Percentiles rank a stretch among this genome's conserved stretches.
These are phyloP conservation scores for Drosophila parvula DNA, from an alignment of 1,140 invertebrate genomes.

Conservation along the genomic window DNA sequence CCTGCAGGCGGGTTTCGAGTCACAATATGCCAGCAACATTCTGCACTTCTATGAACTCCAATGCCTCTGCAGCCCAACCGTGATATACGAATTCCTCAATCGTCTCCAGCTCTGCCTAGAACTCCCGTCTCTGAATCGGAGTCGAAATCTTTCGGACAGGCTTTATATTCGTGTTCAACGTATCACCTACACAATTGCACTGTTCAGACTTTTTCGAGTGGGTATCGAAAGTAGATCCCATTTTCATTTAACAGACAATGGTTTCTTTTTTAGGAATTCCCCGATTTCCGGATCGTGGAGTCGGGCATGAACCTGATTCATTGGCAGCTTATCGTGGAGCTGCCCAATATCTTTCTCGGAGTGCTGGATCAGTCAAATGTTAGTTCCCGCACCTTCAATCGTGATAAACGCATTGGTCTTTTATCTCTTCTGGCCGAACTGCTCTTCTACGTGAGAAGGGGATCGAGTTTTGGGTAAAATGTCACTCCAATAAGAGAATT, in stretches of 20 bases:
- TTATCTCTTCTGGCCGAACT: constrained; percentile 29
- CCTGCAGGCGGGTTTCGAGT: constrained; percentile 19
- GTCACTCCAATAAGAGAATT: background rate
- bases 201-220: constrained; percentile 38
- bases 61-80: background rate
- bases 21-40: background rate
- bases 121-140: too few species aligned
- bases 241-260: background rate
- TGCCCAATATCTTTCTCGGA: constrained; percentile 1
- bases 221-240: background rate
- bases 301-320: constrained; percentile 9
- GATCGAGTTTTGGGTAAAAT: constrained; percentile 2
- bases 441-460: constrained; percentile 13
- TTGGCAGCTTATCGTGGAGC: constrained; percentile 36
- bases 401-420: constrained; percentile 15
- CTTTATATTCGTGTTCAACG: constrained; percentile 1
- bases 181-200: constrained; percentile 21
- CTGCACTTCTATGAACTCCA: constrained; percentile 1
- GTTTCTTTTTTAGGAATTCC: constrained; percentile 20
- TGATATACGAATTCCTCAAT: background rate
- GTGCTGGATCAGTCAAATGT: background rate
- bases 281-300: background rate
- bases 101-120: constrained; percentile 3
- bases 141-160: background rate
- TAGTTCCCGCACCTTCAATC: background rate